Base-by-base conservation (phyloP, 1,140 invertebrate species). In the Berghia stephanieae region DNA sequence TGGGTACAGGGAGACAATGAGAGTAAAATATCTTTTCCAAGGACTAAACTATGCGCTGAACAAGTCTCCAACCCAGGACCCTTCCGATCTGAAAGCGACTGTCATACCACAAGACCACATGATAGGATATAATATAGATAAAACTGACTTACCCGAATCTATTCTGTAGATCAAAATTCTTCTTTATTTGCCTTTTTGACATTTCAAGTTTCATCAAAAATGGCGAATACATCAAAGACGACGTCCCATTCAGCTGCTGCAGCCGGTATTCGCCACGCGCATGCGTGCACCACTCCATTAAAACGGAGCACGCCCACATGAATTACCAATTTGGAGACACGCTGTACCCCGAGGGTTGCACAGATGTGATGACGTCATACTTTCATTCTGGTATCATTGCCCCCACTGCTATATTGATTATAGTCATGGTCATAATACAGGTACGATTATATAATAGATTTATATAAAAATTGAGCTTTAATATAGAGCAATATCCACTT, bases 231-330 rank as follows among this genome's bases (percentile, higher is more conserved):
- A 63, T 79, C 46, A 83, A 78, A 18, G 85, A 87, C 67, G 80
- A 85, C 57, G 84, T 82, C 1, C 85, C 85, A n/a, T 86, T 82
- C 75, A 87, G 85, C 75, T 86, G 85, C 70, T 86, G 85, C 72
- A 78, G 72, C 38, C 42, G 67, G 0, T 31, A 42, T 21, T 31
- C 70, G 1, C 42, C 71, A 13, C 78, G 85, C 43, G 85, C 86
- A 2, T 86, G 85, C 55, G 83, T 86, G 10, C 80, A 85, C 66
- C 79, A 84, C 43, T 63, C 80, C 27, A 81, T 87, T 18, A 75
- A 81, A 8, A 75, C 79, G 24, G 80, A 79, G 57, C 66, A 67
- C 3, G 27, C 42, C 8, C 83, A 87, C 67, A 83, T 60, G 24
- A 83, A 81, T 43, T 86, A 86, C 67, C 80, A 84, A 13, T n/a